Evolutionary conservation across 2,888 invertebrate species (phyloP), one percentile per base, ranked within the genome.

Genomic region (Exocentrus adspersus): DNA sequence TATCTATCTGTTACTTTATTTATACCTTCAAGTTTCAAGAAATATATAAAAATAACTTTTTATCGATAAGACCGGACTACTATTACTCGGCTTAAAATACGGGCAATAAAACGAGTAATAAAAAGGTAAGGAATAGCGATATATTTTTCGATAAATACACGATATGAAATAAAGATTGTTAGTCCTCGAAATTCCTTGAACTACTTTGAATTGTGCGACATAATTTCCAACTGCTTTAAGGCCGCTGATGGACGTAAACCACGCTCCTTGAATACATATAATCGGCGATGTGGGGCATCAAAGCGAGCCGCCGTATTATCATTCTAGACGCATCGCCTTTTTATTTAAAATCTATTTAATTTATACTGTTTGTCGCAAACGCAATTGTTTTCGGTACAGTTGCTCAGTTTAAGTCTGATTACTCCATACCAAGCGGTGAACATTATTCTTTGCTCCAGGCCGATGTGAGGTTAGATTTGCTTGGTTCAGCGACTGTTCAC

Each of bases 151-250:
- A 63, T 59, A 63, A 42, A 58, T 63, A 63, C 63, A 59, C 32
- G 63, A 63, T 59, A 63, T 63, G 63, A 63, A 63, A 63, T 63
- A 63, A 63, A 63, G 63, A 63, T 63, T 63, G 48, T 59, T 59
- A 43, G 46, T 63, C 58, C 20, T 51, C 37, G 63, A 41, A 62
- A 58, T 63, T 59, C 63, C 59, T 63, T 63, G 63, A 59, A 63
- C 63, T 32, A 59, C 32, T 59, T 63, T 48, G 59, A 17, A 63
- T 59, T 54, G 53, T 50, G 16, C 43, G 48, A 46, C 59, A 59
- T 57, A 53, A 59, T 46, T 59, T 53, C 54, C 46, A 48, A 53
- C 59, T 53, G 53, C 54, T 53, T 62, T 46, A 9, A 53, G 59
- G 50, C 54, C 30, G 28, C 28, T 19, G 42, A 30, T 54, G 28